These are phyloP conservation scores for Scophthalmus maximus DNA, from an alignment of 2,113 vertebrate species.

Conservation along the genomic window DNA sequence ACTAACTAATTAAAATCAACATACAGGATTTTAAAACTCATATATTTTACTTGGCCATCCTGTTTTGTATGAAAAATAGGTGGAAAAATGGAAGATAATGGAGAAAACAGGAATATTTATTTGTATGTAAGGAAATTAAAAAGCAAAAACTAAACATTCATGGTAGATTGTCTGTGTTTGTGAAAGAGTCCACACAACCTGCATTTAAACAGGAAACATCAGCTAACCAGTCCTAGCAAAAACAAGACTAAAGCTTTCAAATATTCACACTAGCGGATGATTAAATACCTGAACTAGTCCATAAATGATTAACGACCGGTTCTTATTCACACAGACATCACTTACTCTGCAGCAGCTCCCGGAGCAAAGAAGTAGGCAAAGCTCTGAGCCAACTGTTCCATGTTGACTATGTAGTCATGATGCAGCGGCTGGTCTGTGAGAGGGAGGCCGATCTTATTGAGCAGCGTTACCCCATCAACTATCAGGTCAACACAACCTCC, in stretches of 20 bases:
- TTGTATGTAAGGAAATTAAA: not conserved
- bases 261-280: not conserved
- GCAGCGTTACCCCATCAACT: slow-evolving; percentile 82
- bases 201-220: not conserved
- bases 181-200: not conserved
- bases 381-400: slow-evolving; percentile 84
- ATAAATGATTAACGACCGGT: not conserved
- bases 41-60: not conserved
- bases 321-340: not conserved
- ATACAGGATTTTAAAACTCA: too few relatives aligned
- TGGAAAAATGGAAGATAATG: not conserved
- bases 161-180: not conserved
- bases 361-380: slow-evolving; percentile 88
- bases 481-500: slow-evolving; percentile 88
- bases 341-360: slow-evolving; percentile 88
- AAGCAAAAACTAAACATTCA: not conserved
- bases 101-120: not conserved
- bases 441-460: slow-evolving; percentile 82
- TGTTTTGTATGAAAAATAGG: not conserved
- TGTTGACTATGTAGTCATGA: slow-evolving; percentile 83
- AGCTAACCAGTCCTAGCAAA: not conserved
- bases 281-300: too few relatives aligned
- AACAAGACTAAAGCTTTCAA: not conserved
- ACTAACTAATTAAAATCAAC: not conserved
- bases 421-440: slow-evolving; percentile 80